Evolutionary conservation across 2,888 invertebrate genomes (phyloP).

Genomic region (Parnassius orleans): DNA sequence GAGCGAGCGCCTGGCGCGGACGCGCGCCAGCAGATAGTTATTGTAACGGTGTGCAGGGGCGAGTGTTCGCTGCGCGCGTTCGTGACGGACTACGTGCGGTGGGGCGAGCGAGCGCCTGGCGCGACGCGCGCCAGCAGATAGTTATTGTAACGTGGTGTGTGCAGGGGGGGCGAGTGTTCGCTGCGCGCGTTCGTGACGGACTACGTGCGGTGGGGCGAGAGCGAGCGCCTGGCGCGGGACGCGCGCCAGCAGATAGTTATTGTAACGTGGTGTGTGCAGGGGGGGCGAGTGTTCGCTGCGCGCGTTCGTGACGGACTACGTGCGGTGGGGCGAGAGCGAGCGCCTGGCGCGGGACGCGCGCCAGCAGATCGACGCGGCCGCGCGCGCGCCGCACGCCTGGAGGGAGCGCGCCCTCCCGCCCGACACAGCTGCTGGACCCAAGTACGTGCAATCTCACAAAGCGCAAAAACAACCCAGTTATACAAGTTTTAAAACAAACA

Average conservation of each 20-base stretch:
- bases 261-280: conserved; percentile 30
- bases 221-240: conserved; percentile 80
- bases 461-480: too few relatives aligned
- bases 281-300: conserved; percentile 86
- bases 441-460: neutral
- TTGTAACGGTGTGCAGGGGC: conserved; percentile 35
- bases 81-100: conserved; percentile 92
- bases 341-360: conserved; percentile 67
- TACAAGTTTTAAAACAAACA: too few relatives aligned
- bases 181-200: conserved; percentile 92
- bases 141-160: neutral
- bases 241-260: conserved; percentile 47
- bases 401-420: conserved; percentile 83
- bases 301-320: conserved; percentile 92
- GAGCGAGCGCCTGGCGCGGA: conserved; percentile 84
- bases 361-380: conserved; percentile 78
- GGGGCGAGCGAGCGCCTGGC: conserved; percentile 86
- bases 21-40: conserved; percentile 42
- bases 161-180: conserved; percentile 81
- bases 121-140: too few relatives aligned
- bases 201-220: conserved; percentile 93
- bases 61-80: conserved; percentile 90
- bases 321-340: conserved; percentile 92
- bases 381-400: conserved; percentile 88
- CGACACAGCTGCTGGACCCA: neutral